Evolutionary conservation across 2,888 invertebrate genomes (phyloP), one percentile per base, ranked within the genome.

Genomic region (Drosophila ezoana): DNA sequence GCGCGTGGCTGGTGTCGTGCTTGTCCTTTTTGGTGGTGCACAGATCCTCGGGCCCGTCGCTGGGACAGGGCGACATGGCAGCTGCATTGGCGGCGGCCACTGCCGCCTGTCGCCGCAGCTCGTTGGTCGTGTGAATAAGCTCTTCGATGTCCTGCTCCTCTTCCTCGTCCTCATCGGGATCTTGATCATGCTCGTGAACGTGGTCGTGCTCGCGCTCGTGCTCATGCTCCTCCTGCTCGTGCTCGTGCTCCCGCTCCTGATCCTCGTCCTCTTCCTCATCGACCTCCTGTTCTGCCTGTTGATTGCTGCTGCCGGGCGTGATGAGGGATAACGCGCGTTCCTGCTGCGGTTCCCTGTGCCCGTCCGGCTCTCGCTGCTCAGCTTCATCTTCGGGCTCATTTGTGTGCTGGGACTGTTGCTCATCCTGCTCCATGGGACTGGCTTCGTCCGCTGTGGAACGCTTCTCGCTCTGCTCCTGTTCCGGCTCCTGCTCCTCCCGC

Each of bases 1-100:
- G 68, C 20, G 65, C 38, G 32, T 51, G 44, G 47, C 58, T 56
- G 10, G 47, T 48, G 32, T 84, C 80, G 59, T 28, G 28, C 28
- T 78, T 85, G 62, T 87, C 89, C 72, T 89, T 92, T 56, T 88
- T 89, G 68, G 90, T 92, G 69, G 90, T 92, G 75, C 92, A 92
- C 32, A 92, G 87, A 67, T 92, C 92, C 77, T 92, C 93, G 3
- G 92, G 92, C 0, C 90, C 92, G 23, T 92, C 93, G 49, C 82
- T 82, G 44, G 40, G 89, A 40, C 76, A 79, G 4, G 84, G 90
- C 11, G 87, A 81, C 72, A 89, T 84, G 45, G 83, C 83, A 11
- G 89, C 89, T 18, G 89, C 89, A 41, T 87, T 84, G n/a, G 83
- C 83, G 13, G 84, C 84, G 8, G 89, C 89, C 1, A 74, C 86